phyloP scores from a whole-genome alignment of 1,140 invertebrate genomes.

The Zeugodacus cucurbitae region DNA sequence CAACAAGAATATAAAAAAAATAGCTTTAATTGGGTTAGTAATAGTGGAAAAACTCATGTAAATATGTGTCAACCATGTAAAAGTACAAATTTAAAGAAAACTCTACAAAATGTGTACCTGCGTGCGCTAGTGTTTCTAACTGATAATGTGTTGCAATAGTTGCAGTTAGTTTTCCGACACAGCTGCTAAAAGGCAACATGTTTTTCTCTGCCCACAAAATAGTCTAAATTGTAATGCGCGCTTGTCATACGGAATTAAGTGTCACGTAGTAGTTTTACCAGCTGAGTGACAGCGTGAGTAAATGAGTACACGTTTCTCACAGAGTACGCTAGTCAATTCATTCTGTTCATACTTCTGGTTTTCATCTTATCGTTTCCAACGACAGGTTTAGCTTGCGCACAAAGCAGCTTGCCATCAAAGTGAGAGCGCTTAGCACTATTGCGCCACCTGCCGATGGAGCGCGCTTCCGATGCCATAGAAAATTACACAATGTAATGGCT shows the following conservation, averaged over 20 bases:
- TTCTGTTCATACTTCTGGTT: neutral
- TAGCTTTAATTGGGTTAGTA: too few species aligned
- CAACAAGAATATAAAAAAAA: neutral
- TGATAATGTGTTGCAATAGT: slow-evolving; percentile 10
- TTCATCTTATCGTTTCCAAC: neutral
- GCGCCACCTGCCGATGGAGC: slow-evolving; percentile 27
- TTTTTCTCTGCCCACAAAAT: neutral
- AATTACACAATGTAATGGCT: neutral
- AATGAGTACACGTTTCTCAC: neutral
- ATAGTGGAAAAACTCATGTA: too few species aligned
- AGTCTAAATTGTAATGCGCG: neutral
- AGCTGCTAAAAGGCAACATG: neutral
- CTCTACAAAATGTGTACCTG: too few species aligned
- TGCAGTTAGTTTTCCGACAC: neutral
- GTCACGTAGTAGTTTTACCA: slow-evolving; percentile 29
- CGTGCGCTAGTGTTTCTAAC: too few species aligned
- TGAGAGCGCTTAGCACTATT: neutral
- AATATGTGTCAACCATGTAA: too few species aligned
- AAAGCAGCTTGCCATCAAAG: neutral
- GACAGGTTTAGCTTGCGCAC: neutral
- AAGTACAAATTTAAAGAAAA: too few species aligned
- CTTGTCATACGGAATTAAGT: neutral
- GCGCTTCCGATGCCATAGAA: neutral
- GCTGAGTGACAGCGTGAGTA: neutral
- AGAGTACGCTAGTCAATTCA: neutral